Percentiles rank a stretch among this genome's conserved stretches.
phyloP scores from a whole-genome alignment of 2,113 vertebrate genomes.

The Notarius quadriscutis region DNA sequence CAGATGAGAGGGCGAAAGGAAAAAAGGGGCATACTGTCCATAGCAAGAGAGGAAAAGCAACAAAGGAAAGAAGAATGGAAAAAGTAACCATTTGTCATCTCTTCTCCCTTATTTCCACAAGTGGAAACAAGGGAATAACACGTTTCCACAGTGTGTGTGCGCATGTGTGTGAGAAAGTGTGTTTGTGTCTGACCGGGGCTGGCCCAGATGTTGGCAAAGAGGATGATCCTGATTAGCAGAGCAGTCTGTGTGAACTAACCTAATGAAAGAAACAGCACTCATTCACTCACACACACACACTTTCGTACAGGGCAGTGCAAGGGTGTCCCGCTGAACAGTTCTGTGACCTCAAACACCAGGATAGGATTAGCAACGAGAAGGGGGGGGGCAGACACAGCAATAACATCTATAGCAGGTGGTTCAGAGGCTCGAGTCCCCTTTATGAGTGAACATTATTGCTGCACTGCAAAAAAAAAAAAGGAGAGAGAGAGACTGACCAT shows the following conservation, averaged over 20 bases:
- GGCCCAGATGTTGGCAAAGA: slow-evolving; percentile 13
- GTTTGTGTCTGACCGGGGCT: slow-evolving; percentile 17
- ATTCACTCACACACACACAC: slow-evolving; percentile 21
- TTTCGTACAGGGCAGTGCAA: neutral
- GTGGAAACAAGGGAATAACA: neutral
- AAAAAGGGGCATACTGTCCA: neutral
- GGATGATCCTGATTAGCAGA: slow-evolving; percentile 45
- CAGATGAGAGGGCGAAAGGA: neutral
- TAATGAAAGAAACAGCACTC: slow-evolving; percentile 36
- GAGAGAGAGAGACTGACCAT: slow-evolving; percentile 7
- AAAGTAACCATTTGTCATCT: neutral
- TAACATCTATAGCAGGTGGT: slow-evolving; percentile 46
- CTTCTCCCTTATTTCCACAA: neutral
- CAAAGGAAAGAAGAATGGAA: neutral
- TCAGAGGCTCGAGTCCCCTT: slow-evolving; percentile 22
- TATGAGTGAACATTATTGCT: slow-evolving; percentile 24
- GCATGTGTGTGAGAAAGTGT: neutral
- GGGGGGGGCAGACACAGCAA: neutral
- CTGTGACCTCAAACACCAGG: slow-evolving; percentile 39
- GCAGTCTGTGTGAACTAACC: slow-evolving; percentile 37
- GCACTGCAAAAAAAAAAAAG: slow-evolving; percentile 23
- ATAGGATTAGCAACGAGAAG: slow-evolving; percentile 26
- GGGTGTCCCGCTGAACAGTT: neutral
- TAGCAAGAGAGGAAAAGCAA: neutral
- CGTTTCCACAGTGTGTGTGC: neutral